Evolutionary conservation across 2,888 invertebrate genomes (phyloP).

Genomic region (Aphodius granarius): DNA sequence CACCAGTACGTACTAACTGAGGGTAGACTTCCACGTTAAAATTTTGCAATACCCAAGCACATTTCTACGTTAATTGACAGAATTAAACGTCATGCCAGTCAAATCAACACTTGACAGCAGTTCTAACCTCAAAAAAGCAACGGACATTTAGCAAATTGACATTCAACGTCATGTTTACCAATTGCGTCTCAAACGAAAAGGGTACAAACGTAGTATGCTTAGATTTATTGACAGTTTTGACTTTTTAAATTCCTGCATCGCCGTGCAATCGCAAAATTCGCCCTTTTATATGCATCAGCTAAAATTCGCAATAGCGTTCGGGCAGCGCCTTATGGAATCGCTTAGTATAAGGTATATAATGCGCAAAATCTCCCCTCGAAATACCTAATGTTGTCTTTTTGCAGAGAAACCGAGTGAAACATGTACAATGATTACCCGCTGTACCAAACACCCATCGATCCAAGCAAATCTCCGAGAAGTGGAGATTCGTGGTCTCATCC

Average conservation of each 20-base stretch:
- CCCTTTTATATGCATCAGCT: background rate
- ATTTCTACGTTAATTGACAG: too few relatives aligned
- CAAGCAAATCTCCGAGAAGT: background rate
- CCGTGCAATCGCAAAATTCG: background rate
- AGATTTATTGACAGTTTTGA: background rate
- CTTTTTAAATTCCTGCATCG: background rate
- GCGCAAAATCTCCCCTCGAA: too few relatives aligned
- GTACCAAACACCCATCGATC: background rate
- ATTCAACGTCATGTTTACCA: background rate
- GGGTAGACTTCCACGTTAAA: too few relatives aligned
- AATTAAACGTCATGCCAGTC: too few relatives aligned
- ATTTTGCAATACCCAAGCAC: too few relatives aligned
- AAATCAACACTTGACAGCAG: too few relatives aligned
- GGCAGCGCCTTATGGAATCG: background rate
- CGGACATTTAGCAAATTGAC: background rate
- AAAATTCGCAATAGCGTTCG: background rate
- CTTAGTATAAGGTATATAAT: background rate
- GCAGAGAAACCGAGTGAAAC: background rate
- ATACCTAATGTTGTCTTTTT: background rate
- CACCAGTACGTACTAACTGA: too few relatives aligned
- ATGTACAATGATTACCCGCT: constrained; percentile 6
- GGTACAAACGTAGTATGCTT: background rate
- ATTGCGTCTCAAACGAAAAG: background rate
- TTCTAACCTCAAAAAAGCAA: too few relatives aligned
- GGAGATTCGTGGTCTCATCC: background rate